Evolutionary conservation across 2,113 vertebrate species (phyloP).

Genomic region (Atlantisia rogersi): DNA sequence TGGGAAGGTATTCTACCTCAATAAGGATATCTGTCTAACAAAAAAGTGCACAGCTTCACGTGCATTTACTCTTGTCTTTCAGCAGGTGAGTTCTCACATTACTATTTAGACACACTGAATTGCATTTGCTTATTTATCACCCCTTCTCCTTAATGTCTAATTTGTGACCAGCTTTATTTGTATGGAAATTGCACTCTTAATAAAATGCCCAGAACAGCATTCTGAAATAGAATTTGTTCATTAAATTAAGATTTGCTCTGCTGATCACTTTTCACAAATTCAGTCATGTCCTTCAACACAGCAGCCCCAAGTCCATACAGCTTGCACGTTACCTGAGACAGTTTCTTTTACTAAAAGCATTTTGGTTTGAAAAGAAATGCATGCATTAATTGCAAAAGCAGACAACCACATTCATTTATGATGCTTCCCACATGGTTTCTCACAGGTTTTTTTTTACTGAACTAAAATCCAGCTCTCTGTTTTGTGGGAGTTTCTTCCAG

Average conservation of each 20-base stretch:
- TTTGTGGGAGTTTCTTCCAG: neutral
- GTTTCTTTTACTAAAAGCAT: neutral
- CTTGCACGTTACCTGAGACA: neutral
- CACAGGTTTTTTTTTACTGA: neutral
- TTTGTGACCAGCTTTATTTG: neutral
- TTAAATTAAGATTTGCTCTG: neutral
- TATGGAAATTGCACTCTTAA: neutral
- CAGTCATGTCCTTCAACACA: neutral
- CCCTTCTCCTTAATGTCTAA: neutral
- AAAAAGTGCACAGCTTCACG: neutral
- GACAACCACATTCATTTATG: neutral
- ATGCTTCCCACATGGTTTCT: neutral
- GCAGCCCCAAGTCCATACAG: neutral
- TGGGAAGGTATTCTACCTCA: neutral
- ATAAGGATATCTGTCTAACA: neutral
- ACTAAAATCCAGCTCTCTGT: neutral
- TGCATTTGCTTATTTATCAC: neutral
- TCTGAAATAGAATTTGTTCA: neutral
- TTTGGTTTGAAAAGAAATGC: neutral
- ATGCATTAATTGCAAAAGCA: neutral
- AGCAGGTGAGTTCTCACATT: neutral
- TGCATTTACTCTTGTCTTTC: neutral
- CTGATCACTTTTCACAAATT: neutral
- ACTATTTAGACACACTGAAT: neutral
- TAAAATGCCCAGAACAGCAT: neutral